Base-by-base conservation (phyloP, 1,140 invertebrate genomes). In the Saccostrea echinata region DNA sequence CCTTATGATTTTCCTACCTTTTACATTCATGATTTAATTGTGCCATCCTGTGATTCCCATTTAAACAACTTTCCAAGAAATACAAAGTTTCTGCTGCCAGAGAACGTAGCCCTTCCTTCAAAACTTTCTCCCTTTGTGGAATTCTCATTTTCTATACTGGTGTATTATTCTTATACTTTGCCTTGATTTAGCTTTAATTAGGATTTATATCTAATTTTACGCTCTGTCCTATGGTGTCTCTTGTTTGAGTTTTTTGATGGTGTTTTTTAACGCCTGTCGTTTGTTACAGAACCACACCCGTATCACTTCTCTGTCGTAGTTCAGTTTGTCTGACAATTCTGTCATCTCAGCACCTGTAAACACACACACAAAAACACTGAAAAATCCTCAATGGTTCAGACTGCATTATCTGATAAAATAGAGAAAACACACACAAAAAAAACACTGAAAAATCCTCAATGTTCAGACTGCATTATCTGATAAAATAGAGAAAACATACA, bases 201-300 rank as follows among this genome's bases (percentile, higher is more conserved):
- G 27, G 64, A 8, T 12, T 24, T 33, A 43, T 8, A 43, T 30
- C 27, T 71, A 24, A 13, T 71, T 71, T 71, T 24, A 71, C 21
- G 2, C 3, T 57, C 21, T 57, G n/a, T 1, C 18, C 27, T 76
- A 76, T 11, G 68, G 81, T 1, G 81, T 89, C 84, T 94, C 93
- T 82, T 94, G 93, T 90, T 95, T 96, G 27, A 95, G 89, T 92
- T 95, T 95, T 90, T 96, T 96, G 33, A 95, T 98, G 13, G 98
- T 98, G 95, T 99, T 99, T 95, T 99, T 99, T 61, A 99, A 95
- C 0, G 98, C 98, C 95, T 99, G 98, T 90, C 98, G 96, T 95
- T 99, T 99, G 95, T 99, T 99, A 95, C 98, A 99, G 95, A 99
- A 99, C 98, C 98, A 99, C 95, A 99, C 99, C 94, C 98, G 96